Evolutionary conservation across 2,797 vertebrate species (phyloP), one percentile per base, ranked within the genome.

Genomic region (Myoxocephalus aenaeus): DNA sequence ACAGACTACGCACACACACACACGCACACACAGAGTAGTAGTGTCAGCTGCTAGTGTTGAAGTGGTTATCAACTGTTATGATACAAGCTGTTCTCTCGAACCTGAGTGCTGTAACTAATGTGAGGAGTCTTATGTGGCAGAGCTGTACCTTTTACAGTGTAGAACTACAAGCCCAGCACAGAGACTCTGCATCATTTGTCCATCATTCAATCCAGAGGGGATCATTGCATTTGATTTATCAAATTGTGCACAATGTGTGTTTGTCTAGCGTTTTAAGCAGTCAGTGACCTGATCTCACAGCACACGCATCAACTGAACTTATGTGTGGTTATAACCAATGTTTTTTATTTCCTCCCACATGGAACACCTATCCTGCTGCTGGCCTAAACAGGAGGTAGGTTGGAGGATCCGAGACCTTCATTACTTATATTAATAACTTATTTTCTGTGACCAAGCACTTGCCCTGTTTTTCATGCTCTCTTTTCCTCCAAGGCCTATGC

Each of bases 321-420:
- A 13, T 17, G 27, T 8, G 20, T 36, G 18, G 59, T 75, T 72
- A 0, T 74, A 81, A 83, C 71, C 46, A 0, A 1, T 1, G 50
- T 73, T 71, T 38, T 64, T 70, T 34, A 20, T 81, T 78, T 59
- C 14, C 18, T 48, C 57, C n/a, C 34, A 20, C 48, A 77, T 83
- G 73, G 25, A 70, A 38, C 4, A 14, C 40, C 12, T 38, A 42
- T 40, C 71, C 51, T 77, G 72, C 70, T 86, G 82, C 32, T 70
- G 62, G 42, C 46, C 22, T 14, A 20, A 64, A 80, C 79, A 90
- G 92, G 72, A 93, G 92, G 92, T 92, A 86, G 3, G 90, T 81
- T 65, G 22, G 25, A 50, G 2, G 9, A 34, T 3, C 9, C 1
- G 15, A 36, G 15, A 42, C 13, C 5, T 50, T 66, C 14, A 20